A percentile compares a stretch with the other conserved stretches of the same genome.
phyloP scores from a whole-genome alignment of 2,113 vertebrate genomes.

The Pleuronectes platessa region DNA sequence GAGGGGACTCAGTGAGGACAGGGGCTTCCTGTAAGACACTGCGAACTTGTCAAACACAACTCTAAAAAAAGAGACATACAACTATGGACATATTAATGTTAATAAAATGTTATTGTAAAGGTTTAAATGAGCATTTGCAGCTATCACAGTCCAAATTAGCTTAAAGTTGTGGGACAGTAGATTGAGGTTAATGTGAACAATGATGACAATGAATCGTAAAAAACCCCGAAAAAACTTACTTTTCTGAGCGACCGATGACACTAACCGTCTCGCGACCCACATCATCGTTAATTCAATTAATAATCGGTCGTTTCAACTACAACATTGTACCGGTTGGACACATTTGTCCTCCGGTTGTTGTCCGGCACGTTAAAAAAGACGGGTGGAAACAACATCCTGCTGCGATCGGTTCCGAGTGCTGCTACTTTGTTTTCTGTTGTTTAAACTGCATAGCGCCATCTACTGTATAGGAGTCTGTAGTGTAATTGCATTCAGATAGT shows the following conservation, averaged over 20 bases:
- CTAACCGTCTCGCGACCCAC: conserved; percentile 70
- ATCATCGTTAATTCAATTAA: conserved; percentile 44
- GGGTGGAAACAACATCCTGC: conserved; percentile 24
- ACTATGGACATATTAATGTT: no score
- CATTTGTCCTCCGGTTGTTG: conserved; percentile 34
- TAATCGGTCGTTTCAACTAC: neutral
- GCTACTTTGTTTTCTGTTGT: neutral
- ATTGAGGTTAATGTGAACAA: neutral
- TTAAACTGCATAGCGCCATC: neutral
- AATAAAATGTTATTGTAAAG: no score
- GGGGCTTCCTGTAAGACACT: neutral
- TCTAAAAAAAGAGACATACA: no score
- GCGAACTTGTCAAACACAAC: neutral
- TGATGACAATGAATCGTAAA: no score
- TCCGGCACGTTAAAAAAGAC: conserved; percentile 17
- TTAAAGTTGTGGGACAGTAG: neutral
- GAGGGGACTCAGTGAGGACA: neutral
- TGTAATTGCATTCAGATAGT: neutral
- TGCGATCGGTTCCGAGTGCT: conserved; percentile 53
- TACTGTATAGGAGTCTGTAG: neutral
- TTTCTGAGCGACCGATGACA: conserved; percentile 63
- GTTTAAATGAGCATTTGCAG: neutral
- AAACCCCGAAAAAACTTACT: no score
- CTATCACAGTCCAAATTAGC: neutral
- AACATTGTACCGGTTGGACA: neutral